Evolutionary conservation across 2,113 vertebrate species (phyloP).

Genomic region (Salvelinus fontinalis): DNA sequence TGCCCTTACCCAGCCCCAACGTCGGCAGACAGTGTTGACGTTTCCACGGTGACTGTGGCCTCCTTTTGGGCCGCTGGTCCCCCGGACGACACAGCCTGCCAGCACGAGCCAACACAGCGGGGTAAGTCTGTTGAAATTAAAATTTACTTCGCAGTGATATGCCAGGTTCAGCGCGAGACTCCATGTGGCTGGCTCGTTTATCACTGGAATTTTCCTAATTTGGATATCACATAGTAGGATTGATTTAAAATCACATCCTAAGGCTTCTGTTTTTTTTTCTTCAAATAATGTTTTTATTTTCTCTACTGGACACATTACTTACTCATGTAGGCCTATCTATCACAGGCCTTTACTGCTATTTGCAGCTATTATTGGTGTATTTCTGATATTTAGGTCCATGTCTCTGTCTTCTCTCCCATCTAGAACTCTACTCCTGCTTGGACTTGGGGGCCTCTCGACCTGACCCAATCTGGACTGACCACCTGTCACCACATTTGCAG

Average conservation of each 20-base stretch:
- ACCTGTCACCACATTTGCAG: slow-evolving; percentile 86
- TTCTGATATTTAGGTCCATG: neutral
- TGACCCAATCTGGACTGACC: slow-evolving; percentile 69
- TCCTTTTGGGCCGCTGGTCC: slow-evolving; percentile 79
- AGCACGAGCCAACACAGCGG: slow-evolving; percentile 60
- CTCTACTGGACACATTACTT: no score
- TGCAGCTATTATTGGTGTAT: neutral
- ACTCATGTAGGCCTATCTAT: no score
- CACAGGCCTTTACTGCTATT: no score
- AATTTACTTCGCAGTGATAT: slow-evolving; percentile 12
- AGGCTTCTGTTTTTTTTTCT: no score
- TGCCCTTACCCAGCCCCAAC: slow-evolving; percentile 71
- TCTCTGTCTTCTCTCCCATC: neutral
- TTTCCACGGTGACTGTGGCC: slow-evolving; percentile 88
- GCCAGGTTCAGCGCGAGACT: neutral
- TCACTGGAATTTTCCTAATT: neutral
- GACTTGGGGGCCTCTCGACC: slow-evolving; percentile 26
- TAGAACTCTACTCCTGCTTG: slow-evolving; percentile 48
- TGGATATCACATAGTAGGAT: neutral
- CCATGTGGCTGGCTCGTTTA: neutral
- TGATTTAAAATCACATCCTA: neutral
- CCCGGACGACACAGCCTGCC: slow-evolving; percentile 66
- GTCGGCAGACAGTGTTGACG: slow-evolving; percentile 77
- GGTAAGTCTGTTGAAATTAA: slow-evolving; percentile 56
- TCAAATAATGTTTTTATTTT: no score